Percentiles rank a stretch among this genome's conserved stretches.
Evolutionary conservation across 2,888 invertebrate species (phyloP).

Genomic region (Creontiades dilutus): DNA sequence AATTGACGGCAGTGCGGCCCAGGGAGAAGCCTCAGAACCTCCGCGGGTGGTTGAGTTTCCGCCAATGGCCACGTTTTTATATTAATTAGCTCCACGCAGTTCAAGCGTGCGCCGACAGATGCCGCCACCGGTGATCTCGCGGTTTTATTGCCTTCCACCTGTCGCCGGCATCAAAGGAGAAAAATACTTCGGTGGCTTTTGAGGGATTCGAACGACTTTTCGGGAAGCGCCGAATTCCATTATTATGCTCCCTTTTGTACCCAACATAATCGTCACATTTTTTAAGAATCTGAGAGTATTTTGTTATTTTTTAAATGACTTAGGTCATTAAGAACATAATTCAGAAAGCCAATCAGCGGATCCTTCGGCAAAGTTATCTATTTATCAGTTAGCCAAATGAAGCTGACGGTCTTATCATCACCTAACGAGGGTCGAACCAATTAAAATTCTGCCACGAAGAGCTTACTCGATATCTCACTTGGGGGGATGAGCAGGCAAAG

Average conservation of each 20-base stretch:
- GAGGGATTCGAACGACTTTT: too few relatives aligned
- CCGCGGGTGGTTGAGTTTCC: constrained; percentile 20
- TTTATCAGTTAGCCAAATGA: neutral
- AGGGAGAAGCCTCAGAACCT: neutral
- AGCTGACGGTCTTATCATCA: neutral
- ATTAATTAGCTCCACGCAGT: neutral
- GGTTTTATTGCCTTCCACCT: constrained; percentile 11
- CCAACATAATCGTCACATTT: too few relatives aligned
- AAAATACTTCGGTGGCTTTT: too few relatives aligned
- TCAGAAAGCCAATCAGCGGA: neutral
- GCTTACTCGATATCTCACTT: neutral
- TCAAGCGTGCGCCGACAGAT: neutral
- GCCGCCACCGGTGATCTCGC: neutral
- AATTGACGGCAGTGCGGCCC: neutral
- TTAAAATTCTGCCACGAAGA: neutral
- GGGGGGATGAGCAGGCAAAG: neutral
- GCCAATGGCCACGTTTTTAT: neutral
- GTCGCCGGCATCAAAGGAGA: neutral
- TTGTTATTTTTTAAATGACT: too few relatives aligned
- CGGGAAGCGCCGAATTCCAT: too few relatives aligned
- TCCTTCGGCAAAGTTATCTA: neutral
- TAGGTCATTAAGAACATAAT: too few relatives aligned
- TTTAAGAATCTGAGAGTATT: too few relatives aligned
- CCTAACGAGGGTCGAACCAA: constrained; percentile 14
- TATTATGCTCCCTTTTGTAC: too few relatives aligned